phyloP scores from a whole-genome alignment of 2,797 vertebrate species.

The Mareca penelope region DNA sequence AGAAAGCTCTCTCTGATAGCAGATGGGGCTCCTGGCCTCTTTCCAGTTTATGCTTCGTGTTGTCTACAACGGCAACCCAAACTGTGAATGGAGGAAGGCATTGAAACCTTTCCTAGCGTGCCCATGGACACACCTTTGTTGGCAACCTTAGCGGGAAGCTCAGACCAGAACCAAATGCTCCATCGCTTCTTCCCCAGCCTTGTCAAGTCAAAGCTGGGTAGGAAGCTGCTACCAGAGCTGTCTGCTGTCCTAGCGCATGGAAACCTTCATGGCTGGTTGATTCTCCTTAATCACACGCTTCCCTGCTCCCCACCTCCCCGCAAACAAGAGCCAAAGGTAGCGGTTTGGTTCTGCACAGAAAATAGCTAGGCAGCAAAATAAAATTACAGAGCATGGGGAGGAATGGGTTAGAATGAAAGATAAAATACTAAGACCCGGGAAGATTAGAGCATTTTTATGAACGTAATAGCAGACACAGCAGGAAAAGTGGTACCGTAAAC shows the following conservation, averaged over 20 bases:
- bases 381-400: neutral
- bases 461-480: rapidly evolving
- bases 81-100: neutral
- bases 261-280: neutral
- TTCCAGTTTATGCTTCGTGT: conserved; percentile 54
- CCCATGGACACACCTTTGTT: neutral
- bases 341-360: neutral
- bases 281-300: neutral
- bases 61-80: conserved; percentile 20
- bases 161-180: neutral
- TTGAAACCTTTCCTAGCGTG: neutral
- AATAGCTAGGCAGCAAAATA: neutral
- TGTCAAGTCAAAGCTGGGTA: neutral
- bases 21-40: conserved; percentile 73
- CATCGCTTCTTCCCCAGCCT: neutral
- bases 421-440: rapidly evolving
- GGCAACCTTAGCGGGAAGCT: neutral
- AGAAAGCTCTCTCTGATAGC: conserved; percentile 58
- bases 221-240: neutral
- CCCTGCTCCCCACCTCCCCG: neutral
- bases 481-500: neutral
- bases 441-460: neutral
- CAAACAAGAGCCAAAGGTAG: rapidly evolving
- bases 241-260: neutral
- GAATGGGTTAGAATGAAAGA: neutral